phyloP scores from a whole-genome alignment of 2,113 vertebrate species.

The Todiramphus chloris region DNA sequence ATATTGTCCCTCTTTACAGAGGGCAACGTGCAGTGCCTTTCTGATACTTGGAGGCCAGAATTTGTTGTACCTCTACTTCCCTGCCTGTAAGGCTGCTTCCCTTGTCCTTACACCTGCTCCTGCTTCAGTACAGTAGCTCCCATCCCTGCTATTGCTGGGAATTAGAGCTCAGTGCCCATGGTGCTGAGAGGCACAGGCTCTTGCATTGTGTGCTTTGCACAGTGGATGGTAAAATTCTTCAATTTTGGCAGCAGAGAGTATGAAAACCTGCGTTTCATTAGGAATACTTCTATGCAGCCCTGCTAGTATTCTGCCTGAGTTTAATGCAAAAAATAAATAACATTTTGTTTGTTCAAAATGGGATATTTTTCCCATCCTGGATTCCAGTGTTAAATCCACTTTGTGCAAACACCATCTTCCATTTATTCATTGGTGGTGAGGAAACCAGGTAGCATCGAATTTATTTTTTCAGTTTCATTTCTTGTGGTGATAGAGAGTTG shows the following conservation, averaged over 20 bases:
- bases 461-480: conserved; percentile 1
- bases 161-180: neutral
- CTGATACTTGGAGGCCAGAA: neutral
- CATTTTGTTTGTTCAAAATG: neutral
- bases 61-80: neutral
- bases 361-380: neutral
- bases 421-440: neutral
- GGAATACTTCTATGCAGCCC: neutral
- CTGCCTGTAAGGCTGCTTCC: neutral
- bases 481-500: neutral
- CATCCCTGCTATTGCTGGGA: neutral
- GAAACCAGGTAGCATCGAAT: neutral
- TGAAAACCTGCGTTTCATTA: conserved; percentile 26
- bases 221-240: conserved; percentile 8
- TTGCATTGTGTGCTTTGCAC: neutral
- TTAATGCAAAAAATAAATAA: conserved; percentile 46
- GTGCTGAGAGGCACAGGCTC: neutral
- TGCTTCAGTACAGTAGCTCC: neutral
- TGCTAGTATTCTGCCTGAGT: neutral
- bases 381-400: conserved; percentile 29
- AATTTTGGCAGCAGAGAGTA: neutral
- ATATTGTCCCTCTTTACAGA: neutral
- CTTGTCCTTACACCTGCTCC: neutral
- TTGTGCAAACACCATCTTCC: conserved; percentile 5
- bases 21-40: neutral